Evolutionary conservation across 1,140 invertebrate species (phyloP).

Genomic region (Ladona fulva): DNA sequence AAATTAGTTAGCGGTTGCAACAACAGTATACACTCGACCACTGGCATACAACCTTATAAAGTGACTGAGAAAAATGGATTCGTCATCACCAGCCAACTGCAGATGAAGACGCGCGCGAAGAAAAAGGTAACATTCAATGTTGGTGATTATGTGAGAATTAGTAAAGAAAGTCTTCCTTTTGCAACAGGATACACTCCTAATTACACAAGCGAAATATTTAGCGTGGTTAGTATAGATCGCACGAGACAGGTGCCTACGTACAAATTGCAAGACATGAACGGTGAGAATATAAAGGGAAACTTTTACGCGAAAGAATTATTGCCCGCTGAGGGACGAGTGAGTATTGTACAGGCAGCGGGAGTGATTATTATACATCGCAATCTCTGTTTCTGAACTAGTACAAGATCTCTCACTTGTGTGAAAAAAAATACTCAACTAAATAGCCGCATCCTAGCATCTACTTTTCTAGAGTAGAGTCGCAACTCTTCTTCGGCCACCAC

Average conservation of each 20-base stretch:
- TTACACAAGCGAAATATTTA: neutral
- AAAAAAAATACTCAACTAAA: too few relatives aligned
- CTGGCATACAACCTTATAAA: neutral
- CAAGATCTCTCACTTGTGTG: too few relatives aligned
- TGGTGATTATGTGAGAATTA: neutral
- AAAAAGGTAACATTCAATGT: neutral
- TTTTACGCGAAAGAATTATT: too few relatives aligned
- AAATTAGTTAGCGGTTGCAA: neutral
- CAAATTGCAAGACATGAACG: neutral
- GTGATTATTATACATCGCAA: too few relatives aligned
- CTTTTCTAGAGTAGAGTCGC: too few relatives aligned
- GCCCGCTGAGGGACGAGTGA: too few relatives aligned
- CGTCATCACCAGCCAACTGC: neutral
- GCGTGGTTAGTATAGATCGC: neutral
- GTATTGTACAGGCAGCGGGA: too few relatives aligned
- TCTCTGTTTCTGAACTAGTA: too few relatives aligned
- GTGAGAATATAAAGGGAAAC: neutral
- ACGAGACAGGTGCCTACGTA: neutral
- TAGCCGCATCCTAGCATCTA: too few relatives aligned
- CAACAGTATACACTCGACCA: neutral
- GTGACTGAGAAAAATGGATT: too few relatives aligned
- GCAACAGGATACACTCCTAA: neutral
- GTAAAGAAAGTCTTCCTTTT: neutral
- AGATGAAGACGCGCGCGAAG: neutral
- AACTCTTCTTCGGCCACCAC: too few relatives aligned